Evolutionary conservation across 2,113 vertebrate genomes (phyloP), one percentile per base, ranked within the genome.

Genomic region (Syrrhaptes paradoxus): DNA sequence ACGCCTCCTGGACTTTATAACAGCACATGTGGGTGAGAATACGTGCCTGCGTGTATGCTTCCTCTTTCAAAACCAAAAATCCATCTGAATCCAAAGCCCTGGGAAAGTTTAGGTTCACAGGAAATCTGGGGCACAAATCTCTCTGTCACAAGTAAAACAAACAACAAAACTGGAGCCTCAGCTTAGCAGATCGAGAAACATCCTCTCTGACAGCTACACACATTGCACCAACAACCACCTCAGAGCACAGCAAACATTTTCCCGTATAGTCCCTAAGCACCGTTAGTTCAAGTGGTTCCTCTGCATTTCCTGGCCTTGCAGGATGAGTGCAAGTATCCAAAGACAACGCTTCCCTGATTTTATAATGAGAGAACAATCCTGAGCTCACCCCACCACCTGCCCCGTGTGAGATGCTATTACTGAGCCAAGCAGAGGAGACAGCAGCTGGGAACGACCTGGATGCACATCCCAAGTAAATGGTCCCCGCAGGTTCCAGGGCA

Each of bases 1-100:
- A 85, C 20, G 51, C 46, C 61, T 88, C 13, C 51, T 26, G 29
- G 86, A 45, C 38, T 51, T 15, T 14, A 2, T 28, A 48, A 5
- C 3, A 66, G 57, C 4, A 36, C 0, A 0, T 6, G 36, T 2
- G 29, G 52, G 52, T 34, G 55, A 66, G 10, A 41, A 11, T 8
- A 22, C 10, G 24, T 9, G 43, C 31, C 58, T 38, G 14, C 28
- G 24, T 20, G 43, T 10, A 18, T 19, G 55, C 5, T 18, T 38
- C 20, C 51, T 32, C 73, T 59, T 15, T 41, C 36, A 24, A 55
- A 78, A 79, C 6, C 1, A 63, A 59, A 46, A 36, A 49, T 17
- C 41, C 49, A 12, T 20, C 58, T 17, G 31, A 81, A 28, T 22
- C 22, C 70, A 76, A 73, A 24, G 18, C 59, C 63, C 62, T 73